These are phyloP conservation scores for Copidosoma aretas DNA, from an alignment of 2,888 invertebrate genomes.

Conservation along the genomic window DNA sequence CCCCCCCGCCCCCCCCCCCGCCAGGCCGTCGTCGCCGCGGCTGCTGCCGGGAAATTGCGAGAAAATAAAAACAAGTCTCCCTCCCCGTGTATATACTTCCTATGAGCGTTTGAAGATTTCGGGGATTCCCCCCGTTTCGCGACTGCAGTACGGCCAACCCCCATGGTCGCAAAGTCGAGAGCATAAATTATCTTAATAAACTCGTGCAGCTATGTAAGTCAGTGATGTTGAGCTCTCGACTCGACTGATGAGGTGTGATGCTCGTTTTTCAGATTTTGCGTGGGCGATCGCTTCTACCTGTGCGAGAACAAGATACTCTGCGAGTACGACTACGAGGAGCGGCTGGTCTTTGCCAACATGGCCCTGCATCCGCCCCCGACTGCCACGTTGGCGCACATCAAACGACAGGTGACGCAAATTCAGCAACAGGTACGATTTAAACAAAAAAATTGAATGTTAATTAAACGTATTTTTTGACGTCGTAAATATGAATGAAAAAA, in stretches of 20 bases:
- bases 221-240: no score
- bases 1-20: slow-evolving; percentile 36
- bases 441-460: slow-evolving; percentile 38
- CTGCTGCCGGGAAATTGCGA: slow-evolving; percentile 54
- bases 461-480: no score
- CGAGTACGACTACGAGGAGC: slow-evolving; percentile 92
- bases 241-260: no score
- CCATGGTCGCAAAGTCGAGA: no score
- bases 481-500: no score
- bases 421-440: slow-evolving; percentile 60
- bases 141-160: no score
- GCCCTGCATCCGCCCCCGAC: slow-evolving; percentile 74
- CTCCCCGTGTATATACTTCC: no score
- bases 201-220: no score
- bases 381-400: slow-evolving; percentile 84
- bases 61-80: slow-evolving; percentile 53
- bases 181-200: no score
- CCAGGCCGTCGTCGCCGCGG: background rate
- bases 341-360: slow-evolving; percentile 89
- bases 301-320: slow-evolving; percentile 94
- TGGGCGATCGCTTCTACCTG: slow-evolving; percentile 90
- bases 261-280: slow-evolving; percentile 80
- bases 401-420: slow-evolving; percentile 77
- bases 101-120: background rate
- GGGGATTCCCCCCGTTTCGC: no score